Conservation (phyloP, 2,888 invertebrate species). For the Gari tellinella region DNA sequence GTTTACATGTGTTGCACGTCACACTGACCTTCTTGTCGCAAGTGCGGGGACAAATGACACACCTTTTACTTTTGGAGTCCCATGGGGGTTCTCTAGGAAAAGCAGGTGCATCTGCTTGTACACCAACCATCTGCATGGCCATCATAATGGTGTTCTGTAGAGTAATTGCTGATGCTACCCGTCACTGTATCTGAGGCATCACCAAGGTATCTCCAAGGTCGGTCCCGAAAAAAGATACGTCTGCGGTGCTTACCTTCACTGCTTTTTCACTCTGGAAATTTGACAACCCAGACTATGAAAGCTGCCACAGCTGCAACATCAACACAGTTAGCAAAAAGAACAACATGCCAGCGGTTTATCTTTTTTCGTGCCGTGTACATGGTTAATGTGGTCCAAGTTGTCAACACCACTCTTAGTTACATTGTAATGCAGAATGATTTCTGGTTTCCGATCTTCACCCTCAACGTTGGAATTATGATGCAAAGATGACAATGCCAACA, state of each 20-base stretch:
- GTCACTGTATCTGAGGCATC: slow-evolving; percentile 13
- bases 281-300: slow-evolving; percentile 11
- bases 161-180: neutral
- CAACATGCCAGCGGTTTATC: slow-evolving; percentile 13
- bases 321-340: neutral
- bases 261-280: slow-evolving; percentile 8
- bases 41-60: slow-evolving; percentile 9
- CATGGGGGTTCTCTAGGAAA: neutral
- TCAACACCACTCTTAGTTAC: slow-evolving; percentile 7
- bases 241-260: slow-evolving; percentile 10
- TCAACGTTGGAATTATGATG: slow-evolving; percentile 1
- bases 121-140: slow-evolving; percentile 14
- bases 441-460: neutral
- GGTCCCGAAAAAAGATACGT: slow-evolving; percentile 12
- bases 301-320: slow-evolving; percentile 12
- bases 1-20: neutral
- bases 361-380: slow-evolving; percentile 11
- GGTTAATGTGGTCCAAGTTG: slow-evolving; percentile 9
- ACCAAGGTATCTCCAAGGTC: slow-evolving; percentile 12
- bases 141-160: slow-evolving; percentile 2
- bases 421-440: slow-evolving; percentile 8
- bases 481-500: slow-evolving; percentile 2
- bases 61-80: slow-evolving; percentile 6
- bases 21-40: slow-evolving; percentile 3
- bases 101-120: neutral